Percentiles rank a stretch among this genome's conserved stretches.
Conservation (phyloP, 2,888 invertebrate species). For the Melinaea menophilus region DNA sequence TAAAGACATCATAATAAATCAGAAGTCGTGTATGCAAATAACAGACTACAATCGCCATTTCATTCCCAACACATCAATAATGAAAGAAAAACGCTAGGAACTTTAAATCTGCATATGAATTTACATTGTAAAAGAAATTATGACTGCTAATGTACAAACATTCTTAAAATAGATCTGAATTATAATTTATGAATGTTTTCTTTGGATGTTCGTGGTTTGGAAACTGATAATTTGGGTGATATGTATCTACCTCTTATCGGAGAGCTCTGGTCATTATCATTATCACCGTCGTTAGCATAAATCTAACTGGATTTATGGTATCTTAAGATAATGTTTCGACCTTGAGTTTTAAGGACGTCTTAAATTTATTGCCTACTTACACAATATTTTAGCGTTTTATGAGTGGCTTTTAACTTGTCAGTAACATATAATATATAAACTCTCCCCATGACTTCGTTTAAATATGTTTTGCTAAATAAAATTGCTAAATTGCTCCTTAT, state of each 20-base stretch:
- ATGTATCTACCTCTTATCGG: conserved; percentile 1
- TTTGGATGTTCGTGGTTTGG: conserved; percentile 8
- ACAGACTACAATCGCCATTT: background rate
- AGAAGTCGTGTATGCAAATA: background rate
- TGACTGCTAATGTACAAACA: too few species aligned
- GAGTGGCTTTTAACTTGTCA: too few species aligned
- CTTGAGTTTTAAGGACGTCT: background rate
- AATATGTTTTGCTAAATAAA: too few species aligned
- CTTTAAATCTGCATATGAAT: conserved; percentile 3
- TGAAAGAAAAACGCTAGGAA: conserved; percentile 3
- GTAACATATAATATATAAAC: too few species aligned
- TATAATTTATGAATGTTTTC: too few species aligned
- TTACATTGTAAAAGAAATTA: conserved; percentile 2
- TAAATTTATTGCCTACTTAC: background rate
- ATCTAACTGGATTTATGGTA: too few species aligned
- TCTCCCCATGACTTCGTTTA: too few species aligned
- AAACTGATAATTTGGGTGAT: conserved; percentile 7
- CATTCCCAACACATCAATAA: conserved; percentile 3
- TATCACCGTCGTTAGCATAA: too few species aligned
- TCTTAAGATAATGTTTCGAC: background rate
- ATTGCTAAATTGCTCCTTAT: too few species aligned
- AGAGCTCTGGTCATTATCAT: background rate
- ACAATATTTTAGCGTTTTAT: background rate
- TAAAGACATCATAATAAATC: background rate
- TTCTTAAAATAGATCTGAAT: too few species aligned